Conservation (phyloP, 2,888 invertebrate genomes). For the Furcula furcula region DNA sequence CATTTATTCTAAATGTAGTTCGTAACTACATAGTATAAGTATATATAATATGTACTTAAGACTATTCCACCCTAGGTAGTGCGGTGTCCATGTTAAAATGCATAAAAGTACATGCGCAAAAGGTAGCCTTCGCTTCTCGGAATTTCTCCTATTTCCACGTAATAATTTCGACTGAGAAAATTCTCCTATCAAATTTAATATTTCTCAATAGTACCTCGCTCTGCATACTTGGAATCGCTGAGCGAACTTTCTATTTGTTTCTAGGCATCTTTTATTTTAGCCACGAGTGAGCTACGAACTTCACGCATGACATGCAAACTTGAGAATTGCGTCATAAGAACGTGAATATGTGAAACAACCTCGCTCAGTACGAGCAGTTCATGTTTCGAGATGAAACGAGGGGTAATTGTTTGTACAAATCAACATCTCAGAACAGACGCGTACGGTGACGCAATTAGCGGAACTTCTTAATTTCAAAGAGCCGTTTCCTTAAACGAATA, state of each 20-base stretch:
- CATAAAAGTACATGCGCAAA: too few species aligned
- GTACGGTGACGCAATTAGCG: constrained; percentile 49
- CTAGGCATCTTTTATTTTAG: constrained; percentile 23
- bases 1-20: too few species aligned
- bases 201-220: constrained; percentile 12
- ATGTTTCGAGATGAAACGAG: constrained; percentile 34
- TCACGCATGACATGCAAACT: constrained; percentile 19
- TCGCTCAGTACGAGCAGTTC: constrained; percentile 15
- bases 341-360: constrained; percentile 19
- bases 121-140: background rate
- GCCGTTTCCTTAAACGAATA: constrained; percentile 59
- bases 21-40: too few species aligned
- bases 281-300: constrained; percentile 20
- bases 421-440: constrained; percentile 33
- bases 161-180: constrained; percentile 3
- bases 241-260: constrained; percentile 26
- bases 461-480: constrained; percentile 64
- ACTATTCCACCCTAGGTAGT: too few species aligned
- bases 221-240: constrained; percentile 14
- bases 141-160: background rate
- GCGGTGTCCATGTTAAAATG: too few species aligned
- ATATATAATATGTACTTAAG: too few species aligned
- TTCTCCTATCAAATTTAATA: constrained; percentile 10
- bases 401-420: constrained; percentile 43
- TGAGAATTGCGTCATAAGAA: constrained; percentile 20